Base-by-base conservation (phyloP, 2,888 invertebrate species). In the Lasioglossum morio region DNA sequence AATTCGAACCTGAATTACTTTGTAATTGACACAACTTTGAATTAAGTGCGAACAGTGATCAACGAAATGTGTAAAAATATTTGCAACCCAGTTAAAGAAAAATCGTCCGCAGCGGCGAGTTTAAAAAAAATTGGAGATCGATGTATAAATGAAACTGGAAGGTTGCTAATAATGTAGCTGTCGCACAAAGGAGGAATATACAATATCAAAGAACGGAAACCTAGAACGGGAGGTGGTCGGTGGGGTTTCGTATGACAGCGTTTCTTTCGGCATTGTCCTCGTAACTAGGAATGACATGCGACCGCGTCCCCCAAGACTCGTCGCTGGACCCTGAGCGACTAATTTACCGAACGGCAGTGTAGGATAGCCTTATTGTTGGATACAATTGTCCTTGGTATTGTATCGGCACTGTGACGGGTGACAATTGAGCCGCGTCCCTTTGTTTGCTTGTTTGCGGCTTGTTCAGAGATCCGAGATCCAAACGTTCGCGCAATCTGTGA, bases 381-480 rank as follows among this genome's bases (percentile, higher is more conserved):
- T 93, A 92, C 93, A 94, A 91, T 94, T 93, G 94, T 94, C 92
- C 92, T 89, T 85, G 77, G 87, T 90, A 92, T 92, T 93, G 92
- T 91, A 88, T 82, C 77, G 87, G 72, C 84, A 92, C 93, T 93
- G 92, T 93, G 91, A 92, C 93, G n/a, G 57, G 84, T 82, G 89
- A 94, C 92, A 94, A 94, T 93, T 90, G 93, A 92, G 92, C 92
- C 88, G 91, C 90, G 90, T 92, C 88, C 87, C 90, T 85, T 93
- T 93, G 93, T 94, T 92, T 88, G 93, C 92, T 94, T 94, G 94
- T 94, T 94, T 94, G 93, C 88, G 89, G 89, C 86, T 87, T 81
- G 77, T 82, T 77, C 75, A 37, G 40, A 66, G 53, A 76, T 86
- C 53, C 73, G 30, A 19, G 72, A 72, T 87, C 80, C 84, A 72